Conservation (phyloP, 2,888 invertebrate genomes). For the Erebia aethiops region DNA sequence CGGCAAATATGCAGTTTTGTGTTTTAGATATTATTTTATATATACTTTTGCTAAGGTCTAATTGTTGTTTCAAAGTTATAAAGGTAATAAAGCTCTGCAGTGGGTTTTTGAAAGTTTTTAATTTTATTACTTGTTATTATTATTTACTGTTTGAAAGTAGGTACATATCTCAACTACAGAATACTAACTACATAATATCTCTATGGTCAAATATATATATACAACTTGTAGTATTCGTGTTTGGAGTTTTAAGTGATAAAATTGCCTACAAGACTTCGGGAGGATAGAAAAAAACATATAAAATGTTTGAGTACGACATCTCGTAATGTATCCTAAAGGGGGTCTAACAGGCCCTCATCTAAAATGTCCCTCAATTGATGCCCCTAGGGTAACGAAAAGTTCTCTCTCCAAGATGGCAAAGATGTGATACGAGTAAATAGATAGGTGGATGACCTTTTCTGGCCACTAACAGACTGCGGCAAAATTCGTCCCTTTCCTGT, state of each 20-base stretch:
- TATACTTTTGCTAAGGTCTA: no score
- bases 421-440: neutral
- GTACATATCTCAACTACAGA: no score
- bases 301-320: neutral
- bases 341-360: neutral
- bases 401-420: constrained; percentile 1
- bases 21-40: no score
- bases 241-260: neutral
- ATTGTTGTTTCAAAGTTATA: no score
- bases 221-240: neutral
- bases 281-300: neutral
- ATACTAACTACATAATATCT: no score
- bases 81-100: no score
- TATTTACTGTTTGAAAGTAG: no score
- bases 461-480: neutral
- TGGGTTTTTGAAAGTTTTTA: no score
- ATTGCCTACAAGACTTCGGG: neutral
- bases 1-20: no score
- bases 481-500: neutral
- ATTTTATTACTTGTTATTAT: no score
- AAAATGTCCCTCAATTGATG: constrained; percentile 1
- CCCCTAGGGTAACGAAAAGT: constrained; percentile 1
- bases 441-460: constrained; percentile 8
- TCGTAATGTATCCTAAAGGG: neutral
- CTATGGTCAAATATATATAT: neutral